Conservation (phyloP, 1,140 invertebrate species). For the Drosophila chauvacae region DNA sequence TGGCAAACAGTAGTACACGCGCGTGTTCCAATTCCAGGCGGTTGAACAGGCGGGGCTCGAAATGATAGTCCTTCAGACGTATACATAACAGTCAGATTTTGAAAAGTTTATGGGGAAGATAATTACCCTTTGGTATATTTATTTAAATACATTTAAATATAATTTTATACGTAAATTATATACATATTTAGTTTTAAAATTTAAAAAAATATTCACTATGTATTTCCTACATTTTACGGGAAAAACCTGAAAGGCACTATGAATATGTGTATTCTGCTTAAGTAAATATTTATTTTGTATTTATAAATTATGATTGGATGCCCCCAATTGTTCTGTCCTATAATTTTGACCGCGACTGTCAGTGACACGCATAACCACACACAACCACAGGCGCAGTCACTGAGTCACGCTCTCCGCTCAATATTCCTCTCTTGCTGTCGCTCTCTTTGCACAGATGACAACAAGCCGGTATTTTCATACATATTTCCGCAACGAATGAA, state of each 20-base stretch:
- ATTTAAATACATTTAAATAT: too few species aligned
- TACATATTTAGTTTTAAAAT: too few species aligned
- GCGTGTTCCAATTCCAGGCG: conserved; percentile 73
- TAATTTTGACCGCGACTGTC: conserved; percentile 1
- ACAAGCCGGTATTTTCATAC: conserved; percentile 76
- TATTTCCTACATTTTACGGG: too few species aligned
- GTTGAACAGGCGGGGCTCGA: not conserved
- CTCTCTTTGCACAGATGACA: conserved; percentile 59
- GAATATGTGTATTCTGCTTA: not conserved
- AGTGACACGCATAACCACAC: conserved; percentile 69
- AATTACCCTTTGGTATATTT: too few species aligned
- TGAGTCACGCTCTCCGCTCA: conserved; percentile 58
- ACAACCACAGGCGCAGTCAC: conserved; percentile 75
- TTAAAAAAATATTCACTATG: too few species aligned
- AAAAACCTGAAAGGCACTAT: not conserved
- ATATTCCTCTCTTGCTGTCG: conserved; percentile 13
- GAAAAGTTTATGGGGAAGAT: too few species aligned
- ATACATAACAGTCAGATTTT: too few species aligned
- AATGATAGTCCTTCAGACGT: not conserved
- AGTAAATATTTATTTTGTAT: not conserved
- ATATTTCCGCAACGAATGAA: conserved; percentile 68
- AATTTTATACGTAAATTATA: too few species aligned
- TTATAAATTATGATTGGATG: not conserved
- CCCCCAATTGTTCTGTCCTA: not conserved
- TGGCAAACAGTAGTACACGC: conserved; percentile 36